These are phyloP conservation scores for Nannospalax galili DNA, from an alignment of 2,113 vertebrate species.

Conservation along the genomic window DNA sequence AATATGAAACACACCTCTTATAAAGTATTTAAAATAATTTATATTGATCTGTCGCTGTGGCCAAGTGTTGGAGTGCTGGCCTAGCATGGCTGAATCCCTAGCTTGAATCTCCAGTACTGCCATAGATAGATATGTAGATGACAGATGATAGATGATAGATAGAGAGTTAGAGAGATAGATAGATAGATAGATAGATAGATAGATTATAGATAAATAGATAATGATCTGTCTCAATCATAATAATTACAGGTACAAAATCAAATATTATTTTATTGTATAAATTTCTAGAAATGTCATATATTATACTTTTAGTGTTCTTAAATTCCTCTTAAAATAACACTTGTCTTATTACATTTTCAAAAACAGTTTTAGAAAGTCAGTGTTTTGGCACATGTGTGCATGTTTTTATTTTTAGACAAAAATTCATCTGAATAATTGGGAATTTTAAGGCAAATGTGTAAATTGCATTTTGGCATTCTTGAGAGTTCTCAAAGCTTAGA, in stretches of 20 bases:
- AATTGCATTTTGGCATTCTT: background rate
- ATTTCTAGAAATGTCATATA: background rate
- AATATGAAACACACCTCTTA: background rate
- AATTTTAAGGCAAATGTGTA: background rate
- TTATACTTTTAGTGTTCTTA: background rate
- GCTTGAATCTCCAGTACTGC: background rate
- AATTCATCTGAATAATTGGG: background rate
- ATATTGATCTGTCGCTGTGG: background rate
- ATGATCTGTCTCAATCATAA: background rate
- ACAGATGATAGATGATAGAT: too few relatives aligned
- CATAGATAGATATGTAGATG: too few relatives aligned
- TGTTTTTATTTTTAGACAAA: slow-evolving; percentile 11
- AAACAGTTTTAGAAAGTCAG: background rate
- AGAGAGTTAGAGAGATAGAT: too few relatives aligned
- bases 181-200: too few relatives aligned
- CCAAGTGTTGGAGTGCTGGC: background rate
- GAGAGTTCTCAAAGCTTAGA: background rate
- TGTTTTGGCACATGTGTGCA: background rate
- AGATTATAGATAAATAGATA: too few relatives aligned
- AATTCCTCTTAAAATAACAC: slow-evolving; percentile 11
- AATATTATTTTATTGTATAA: slow-evolving; percentile 32
- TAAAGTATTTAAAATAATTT: background rate
- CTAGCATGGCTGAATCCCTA: background rate
- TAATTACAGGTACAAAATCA: slow-evolving; percentile 24
- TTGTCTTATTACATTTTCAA: background rate